phyloP scores from a whole-genome alignment of 2,888 invertebrate genomes.

The Pollenia amentaria region DNA sequence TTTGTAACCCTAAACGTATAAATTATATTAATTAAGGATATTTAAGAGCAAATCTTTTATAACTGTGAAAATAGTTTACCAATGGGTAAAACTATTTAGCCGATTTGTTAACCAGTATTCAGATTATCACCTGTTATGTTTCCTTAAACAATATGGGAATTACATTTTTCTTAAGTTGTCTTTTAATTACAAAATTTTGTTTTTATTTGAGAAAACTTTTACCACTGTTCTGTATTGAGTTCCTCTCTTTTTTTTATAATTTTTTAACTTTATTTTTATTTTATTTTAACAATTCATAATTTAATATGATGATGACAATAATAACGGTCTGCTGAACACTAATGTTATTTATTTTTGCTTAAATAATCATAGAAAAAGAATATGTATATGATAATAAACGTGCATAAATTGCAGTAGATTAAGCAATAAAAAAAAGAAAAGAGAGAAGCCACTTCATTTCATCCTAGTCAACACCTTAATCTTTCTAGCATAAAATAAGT shows the following conservation, averaged over 20 bases:
- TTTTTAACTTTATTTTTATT: neutral
- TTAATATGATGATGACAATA: slow-evolving; percentile 69
- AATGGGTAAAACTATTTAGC: too few species aligned
- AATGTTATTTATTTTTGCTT: slow-evolving; percentile 68
- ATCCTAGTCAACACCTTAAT: too few species aligned
- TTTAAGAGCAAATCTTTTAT: neutral
- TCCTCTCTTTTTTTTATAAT: neutral
- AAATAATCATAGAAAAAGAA: slow-evolving; percentile 50
- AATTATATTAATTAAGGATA: slow-evolving; percentile 25
- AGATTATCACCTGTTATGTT: too few species aligned
- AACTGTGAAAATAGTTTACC: neutral
- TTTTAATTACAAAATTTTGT: neutral
- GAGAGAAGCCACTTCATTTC: neutral
- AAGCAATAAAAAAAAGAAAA: neutral
- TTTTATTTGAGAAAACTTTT: neutral
- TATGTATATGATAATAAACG: slow-evolving; percentile 7
- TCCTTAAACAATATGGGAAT: too few species aligned
- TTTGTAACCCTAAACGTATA: slow-evolving; percentile 12
- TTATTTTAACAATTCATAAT: slow-evolving; percentile 56
- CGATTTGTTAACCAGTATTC: too few species aligned
- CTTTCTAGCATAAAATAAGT: too few species aligned
- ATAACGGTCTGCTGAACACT: slow-evolving; percentile 71
- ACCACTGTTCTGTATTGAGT: slow-evolving; percentile 33
- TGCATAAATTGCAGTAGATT: slow-evolving; percentile 1
- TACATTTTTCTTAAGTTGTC: neutral